Conservation (phyloP, 2,797 vertebrate species). For the Atherinosoma microstoma region DNA sequence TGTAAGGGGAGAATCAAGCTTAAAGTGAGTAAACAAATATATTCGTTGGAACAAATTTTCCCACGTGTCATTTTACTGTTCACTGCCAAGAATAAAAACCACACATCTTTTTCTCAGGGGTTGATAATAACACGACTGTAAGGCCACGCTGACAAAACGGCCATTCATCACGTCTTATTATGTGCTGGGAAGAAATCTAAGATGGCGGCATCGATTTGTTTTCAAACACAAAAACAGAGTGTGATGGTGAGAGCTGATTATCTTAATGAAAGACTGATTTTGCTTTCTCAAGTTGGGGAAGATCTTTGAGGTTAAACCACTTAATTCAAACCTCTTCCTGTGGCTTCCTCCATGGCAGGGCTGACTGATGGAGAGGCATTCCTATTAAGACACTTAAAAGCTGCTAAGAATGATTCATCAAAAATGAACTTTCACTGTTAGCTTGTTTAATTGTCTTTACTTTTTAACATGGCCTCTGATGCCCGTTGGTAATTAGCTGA, state of each 20-base stretch:
- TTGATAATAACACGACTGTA: conserved; percentile 78
- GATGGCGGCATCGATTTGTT: conserved; percentile 62
- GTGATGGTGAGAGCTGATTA: conserved; percentile 68
- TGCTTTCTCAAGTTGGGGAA: conserved; percentile 54
- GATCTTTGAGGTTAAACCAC: conserved; percentile 68
- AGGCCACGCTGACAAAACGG: conserved; percentile 65
- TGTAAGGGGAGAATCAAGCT: conserved; percentile 46
- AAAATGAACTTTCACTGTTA: conserved; percentile 52
- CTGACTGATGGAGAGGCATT: conserved; percentile 30
- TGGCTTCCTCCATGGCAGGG: conserved; percentile 42
- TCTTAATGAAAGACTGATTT: conserved; percentile 74
- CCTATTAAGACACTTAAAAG: conserved; percentile 49
- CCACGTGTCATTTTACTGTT: conserved; percentile 37
- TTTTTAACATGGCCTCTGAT: conserved; percentile 56
- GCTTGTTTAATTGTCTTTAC: conserved; percentile 56
- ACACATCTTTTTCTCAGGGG: conserved; percentile 53
- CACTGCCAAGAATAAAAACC: conserved; percentile 31
- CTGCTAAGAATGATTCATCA: conserved; percentile 39
- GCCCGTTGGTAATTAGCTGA: conserved; percentile 66
- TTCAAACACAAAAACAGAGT: conserved; percentile 59
- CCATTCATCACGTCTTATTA: conserved; percentile 67
- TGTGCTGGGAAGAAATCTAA: conserved; percentile 60
- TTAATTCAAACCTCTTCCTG: conserved; percentile 53
- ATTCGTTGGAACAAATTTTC: conserved; percentile 24
- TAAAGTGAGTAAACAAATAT: conserved; percentile 67